Evolutionary conservation across 2,888 invertebrate species (phyloP).

Genomic region (Chelonus formosanus): DNA sequence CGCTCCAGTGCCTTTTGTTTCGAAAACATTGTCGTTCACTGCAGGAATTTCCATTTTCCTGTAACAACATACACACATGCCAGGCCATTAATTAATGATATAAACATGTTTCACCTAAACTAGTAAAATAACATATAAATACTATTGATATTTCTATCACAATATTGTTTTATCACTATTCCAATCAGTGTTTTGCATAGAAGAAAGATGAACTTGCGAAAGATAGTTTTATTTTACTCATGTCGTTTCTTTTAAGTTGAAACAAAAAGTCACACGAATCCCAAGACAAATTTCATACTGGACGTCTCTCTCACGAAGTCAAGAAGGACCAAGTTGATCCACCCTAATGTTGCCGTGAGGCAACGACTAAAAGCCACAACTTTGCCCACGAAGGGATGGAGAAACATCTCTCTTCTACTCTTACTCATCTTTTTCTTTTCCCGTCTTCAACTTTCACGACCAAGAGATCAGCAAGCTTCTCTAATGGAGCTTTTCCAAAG

Average conservation of each 20-base stretch:
- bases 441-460: constrained; percentile 28
- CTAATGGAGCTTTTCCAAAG: constrained; percentile 36
- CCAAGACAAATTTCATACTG: constrained; percentile 31
- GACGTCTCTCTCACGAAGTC: constrained; percentile 16
- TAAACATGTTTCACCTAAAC: background rate
- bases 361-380: constrained; percentile 37
- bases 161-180: no score
- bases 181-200: no score
- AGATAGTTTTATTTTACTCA: background rate
- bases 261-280: constrained; percentile 17
- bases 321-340: constrained; percentile 31
- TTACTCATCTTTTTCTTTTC: constrained; percentile 20
- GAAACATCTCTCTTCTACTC: constrained; percentile 24
- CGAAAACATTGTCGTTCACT: constrained; percentile 48
- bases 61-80: constrained; percentile 14
- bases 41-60: constrained; percentile 23
- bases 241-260: background rate
- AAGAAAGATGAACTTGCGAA: background rate
- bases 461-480: constrained; percentile 38
- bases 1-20: constrained; percentile 46
- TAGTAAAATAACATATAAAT: no score
- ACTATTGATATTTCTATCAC: no score
- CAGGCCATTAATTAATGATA: constrained; percentile 28
- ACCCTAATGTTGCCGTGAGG: constrained; percentile 34
- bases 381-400: constrained; percentile 19